Evolutionary conservation across 2,113 vertebrate species (phyloP), one percentile per base, ranked within the genome.

Genomic region (Capreolus pygargus): DNA sequence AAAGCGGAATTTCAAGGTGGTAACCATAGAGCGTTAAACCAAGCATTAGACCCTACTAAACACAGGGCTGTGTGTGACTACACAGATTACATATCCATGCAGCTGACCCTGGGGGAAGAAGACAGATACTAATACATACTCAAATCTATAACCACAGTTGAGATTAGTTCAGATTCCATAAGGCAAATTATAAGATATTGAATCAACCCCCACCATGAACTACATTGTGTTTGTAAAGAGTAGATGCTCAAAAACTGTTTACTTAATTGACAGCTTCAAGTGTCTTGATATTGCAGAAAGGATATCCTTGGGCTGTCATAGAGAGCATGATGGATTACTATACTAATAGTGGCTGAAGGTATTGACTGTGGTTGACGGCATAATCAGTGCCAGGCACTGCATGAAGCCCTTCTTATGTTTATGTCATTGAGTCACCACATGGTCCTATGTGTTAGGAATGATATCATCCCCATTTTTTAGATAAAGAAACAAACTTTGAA

Each of bases 31-130:
- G 11, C 8, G 5, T 89, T 28, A 74, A 36, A 8, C 19, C 88
- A 89, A 30, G 4, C 28, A 23, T 23, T 28, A 17, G 47, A 21
- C 33, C 4, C 85, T 64, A 2, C 61, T 54, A 13, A 39, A 23
- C 39, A 12, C 0, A 6, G 30, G 9, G 21, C 23, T 27, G 3
- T 28, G 9, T 5, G 1, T 1, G 5, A 21, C 39, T 7, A 7
- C 5, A 3, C 5, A 89, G 83, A 10, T n/a, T 7, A 3, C 21
- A 6, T 10, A 10, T 16, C 25, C 61, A 33, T 1, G 1, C 61
- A 54, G 50, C 39, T 9, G 16, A 16, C 14, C 47, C 8, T 6
- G 50, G 5, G 3, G 9, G 39, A 2, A 52, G 55, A 74, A 58
- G 60, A 33, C 61, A 39, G 90, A 47, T 10, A 6, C 3, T 25